Evolutionary conservation across 1,140 invertebrate genomes (phyloP).

Genomic region (Archegozetes longisetosus): DNA sequence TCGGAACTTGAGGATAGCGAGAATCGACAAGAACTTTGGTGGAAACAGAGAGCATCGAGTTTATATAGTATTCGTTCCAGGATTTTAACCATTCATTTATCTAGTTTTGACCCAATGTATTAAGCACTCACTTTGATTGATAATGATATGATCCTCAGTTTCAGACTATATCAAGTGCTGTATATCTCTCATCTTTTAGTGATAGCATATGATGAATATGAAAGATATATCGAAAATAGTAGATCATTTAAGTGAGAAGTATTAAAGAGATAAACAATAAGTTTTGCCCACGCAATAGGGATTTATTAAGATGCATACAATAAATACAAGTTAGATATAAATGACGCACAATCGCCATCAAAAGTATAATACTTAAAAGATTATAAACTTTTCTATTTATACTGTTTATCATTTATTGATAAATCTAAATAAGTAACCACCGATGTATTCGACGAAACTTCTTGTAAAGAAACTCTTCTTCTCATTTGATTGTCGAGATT

Average conservation of each 20-base stretch:
- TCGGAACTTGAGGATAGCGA: not conserved
- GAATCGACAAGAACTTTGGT: not conserved
- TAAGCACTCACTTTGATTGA: too few species aligned
- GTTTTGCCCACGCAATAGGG: not conserved
- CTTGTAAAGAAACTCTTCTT: not conserved
- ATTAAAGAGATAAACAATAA: not conserved
- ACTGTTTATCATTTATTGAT: not conserved
- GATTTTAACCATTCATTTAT: not conserved
- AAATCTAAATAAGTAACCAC: not conserved
- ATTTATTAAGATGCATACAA: not conserved
- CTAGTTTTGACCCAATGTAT: not conserved
- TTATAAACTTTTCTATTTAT: not conserved
- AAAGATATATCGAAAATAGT: too few species aligned
- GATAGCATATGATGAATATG: too few species aligned
- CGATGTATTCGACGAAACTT: not conserved
- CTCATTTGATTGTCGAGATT: not conserved
- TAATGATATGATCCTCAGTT: too few species aligned
- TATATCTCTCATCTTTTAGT: too few species aligned
- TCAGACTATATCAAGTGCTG: too few species aligned
- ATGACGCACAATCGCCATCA: too few species aligned
- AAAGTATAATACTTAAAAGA: constrained; percentile 33
- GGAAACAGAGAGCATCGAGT: too few species aligned
- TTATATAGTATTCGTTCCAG: not conserved
- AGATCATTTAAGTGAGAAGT: not conserved
- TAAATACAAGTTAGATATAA: not conserved